Conservation (phyloP, 2,113 vertebrate species). For the Ondatra zibethicus region DNA sequence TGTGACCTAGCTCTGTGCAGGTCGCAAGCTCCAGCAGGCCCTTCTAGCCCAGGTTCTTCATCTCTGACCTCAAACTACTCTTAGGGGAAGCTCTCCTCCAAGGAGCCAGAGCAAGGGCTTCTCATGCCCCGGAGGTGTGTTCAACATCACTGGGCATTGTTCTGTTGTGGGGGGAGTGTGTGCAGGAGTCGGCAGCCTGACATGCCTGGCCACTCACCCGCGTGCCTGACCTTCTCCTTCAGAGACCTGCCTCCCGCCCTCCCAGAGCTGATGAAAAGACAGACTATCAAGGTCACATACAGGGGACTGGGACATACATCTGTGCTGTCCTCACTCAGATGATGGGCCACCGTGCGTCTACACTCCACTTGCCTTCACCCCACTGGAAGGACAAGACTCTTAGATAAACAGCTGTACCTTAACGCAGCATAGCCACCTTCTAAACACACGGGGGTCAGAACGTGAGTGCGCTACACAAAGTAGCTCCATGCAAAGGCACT, state of each 20-base stretch:
- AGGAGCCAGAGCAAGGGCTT: background rate
- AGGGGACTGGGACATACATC: conserved; percentile 54
- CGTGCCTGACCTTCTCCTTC: conserved; percentile 64
- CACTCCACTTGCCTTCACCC: background rate
- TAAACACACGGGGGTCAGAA: background rate
- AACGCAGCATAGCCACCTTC: accelerated
- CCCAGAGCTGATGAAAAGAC: conserved; percentile 67
- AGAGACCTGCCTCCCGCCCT: conserved; percentile 29
- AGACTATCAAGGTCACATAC: conserved; percentile 69
- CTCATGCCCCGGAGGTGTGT: accelerated
- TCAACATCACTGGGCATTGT: background rate
- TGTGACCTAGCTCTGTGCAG: conserved; percentile 68
- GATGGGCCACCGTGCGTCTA: conserved; percentile 48
- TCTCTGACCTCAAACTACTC: conserved; percentile 60
- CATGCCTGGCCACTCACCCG: background rate
- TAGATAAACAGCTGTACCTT: accelerated
- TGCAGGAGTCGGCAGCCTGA: background rate
- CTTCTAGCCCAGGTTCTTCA: conserved; percentile 71
- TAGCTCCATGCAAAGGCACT: accelerated
- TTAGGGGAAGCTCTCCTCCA: background rate
- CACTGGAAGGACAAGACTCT: background rate
- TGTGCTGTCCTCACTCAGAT: background rate
- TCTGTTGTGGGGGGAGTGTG: accelerated
- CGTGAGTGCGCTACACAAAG: accelerated
- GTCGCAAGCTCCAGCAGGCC: conserved; percentile 63